Evolutionary conservation across 1,140 invertebrate genomes (phyloP), one percentile per base, ranked within the genome.

Genomic region (Trachymyrmex septentrionalis): DNA sequence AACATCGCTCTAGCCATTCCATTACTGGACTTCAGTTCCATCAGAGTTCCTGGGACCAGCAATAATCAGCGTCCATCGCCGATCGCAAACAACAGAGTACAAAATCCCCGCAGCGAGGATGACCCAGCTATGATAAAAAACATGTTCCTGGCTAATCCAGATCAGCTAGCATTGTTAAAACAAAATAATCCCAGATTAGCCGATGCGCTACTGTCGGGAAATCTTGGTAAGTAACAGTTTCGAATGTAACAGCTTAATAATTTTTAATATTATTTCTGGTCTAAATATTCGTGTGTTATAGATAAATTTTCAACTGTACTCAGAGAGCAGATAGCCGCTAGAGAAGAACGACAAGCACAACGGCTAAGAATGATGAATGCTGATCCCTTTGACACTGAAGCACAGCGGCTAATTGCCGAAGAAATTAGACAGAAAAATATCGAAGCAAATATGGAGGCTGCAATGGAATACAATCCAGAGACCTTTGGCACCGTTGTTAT

Each of bases 381-480:
- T 1, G 98, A 99, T 96, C 99, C 99, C 0, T 99, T 99, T 95
- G 98, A 99, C 95, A 97, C 98, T 2, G 98, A 99, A 95, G 98
- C 98, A 0, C 99, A 99, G 94, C 96, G 97, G 89, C 96, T 99
- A 80, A 99, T 99, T 92, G 99, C 98, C 19, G 99, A 99, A 93
- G 98, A 99, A 96, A 99, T 99, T 81, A 96, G 97, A 90, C 97
- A 99, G 92, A 98, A 99, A 93, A 99, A 99, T 95, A 99, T 99
- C 85, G 98, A 99, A 96, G 98, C 98, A 0, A 99, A 99, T 94
- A 99, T 99, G 99, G 98, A 99, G 93, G 98, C 98, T 1, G 99
- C 99, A 0, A 99, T 99, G 97, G 99, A 99, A 93, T 99, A 98
- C 93, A 99, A 99, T 95, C 99, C 99, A 0, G 99, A 99, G 95